Conservation (phyloP, 2,888 invertebrate genomes). For the Trilocha varians region DNA sequence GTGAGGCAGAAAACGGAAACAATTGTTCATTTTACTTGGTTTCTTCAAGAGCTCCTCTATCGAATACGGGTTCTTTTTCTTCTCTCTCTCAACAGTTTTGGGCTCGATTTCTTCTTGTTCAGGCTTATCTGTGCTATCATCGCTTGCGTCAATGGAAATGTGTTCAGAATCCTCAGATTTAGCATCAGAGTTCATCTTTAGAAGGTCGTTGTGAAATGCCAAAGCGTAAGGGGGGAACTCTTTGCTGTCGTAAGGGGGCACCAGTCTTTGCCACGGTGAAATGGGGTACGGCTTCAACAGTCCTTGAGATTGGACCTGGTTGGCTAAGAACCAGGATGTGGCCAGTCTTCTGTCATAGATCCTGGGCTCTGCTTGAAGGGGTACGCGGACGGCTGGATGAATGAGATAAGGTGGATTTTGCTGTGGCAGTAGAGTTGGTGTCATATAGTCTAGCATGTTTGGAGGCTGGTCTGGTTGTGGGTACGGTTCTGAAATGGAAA, state of each 20-base stretch:
- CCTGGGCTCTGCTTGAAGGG: slow-evolving; percentile 45
- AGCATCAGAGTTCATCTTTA: slow-evolving; percentile 52
- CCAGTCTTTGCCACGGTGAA: slow-evolving; percentile 73
- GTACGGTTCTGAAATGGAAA: slow-evolving; percentile 49
- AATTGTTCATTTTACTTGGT: slow-evolving; percentile 76
- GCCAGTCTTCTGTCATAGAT: slow-evolving; percentile 67
- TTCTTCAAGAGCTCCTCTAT: slow-evolving; percentile 90
- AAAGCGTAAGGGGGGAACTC: slow-evolving; percentile 55
- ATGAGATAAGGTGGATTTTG: slow-evolving; percentile 56
- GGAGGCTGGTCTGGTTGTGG: slow-evolving; percentile 48
- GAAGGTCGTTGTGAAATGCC: slow-evolving; percentile 46
- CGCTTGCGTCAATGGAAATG: slow-evolving; percentile 72
- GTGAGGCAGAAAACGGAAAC: slow-evolving; percentile 65
- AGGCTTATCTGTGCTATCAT: slow-evolving; percentile 73
- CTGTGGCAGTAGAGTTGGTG: slow-evolving; percentile 40
- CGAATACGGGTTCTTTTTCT: slow-evolving; percentile 87
- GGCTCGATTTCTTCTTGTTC: slow-evolving; percentile 54
- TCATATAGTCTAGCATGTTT: slow-evolving; percentile 63
- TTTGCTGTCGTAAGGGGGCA: slow-evolving; percentile 68
- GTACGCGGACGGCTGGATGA: slow-evolving; percentile 53
- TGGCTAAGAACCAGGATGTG: slow-evolving; percentile 70
- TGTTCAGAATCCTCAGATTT: slow-evolving; percentile 61
- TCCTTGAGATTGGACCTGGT: slow-evolving; percentile 64
- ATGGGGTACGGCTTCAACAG: slow-evolving; percentile 66
- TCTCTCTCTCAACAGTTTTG: slow-evolving; percentile 49